Evolutionary conservation across 2,888 invertebrate species (phyloP).

Genomic region (Gibbula magus): DNA sequence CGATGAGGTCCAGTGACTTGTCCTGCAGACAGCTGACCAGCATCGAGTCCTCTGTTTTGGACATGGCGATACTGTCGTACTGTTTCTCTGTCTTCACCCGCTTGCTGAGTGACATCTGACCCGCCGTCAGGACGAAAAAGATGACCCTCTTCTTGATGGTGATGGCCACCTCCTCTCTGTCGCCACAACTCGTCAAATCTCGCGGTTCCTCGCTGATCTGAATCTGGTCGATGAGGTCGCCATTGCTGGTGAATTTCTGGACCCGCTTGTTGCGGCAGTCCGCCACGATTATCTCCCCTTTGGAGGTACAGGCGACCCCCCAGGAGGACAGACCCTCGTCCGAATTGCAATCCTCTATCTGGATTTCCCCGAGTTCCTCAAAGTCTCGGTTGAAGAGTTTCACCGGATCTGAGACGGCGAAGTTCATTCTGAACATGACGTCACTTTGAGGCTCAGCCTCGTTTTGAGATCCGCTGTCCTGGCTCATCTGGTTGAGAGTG

Average conservation of each 20-base stretch:
- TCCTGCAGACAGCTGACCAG: conserved; percentile 57
- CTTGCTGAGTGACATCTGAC: conserved; percentile 50
- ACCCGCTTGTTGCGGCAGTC: conserved; percentile 63
- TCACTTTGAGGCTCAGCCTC: conserved; percentile 21
- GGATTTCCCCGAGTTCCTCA: conserved; percentile 40
- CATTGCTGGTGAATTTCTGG: conserved; percentile 64
- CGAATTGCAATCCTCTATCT: conserved; percentile 52
- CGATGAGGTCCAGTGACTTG: conserved; percentile 57
- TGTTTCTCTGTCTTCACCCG: conserved; percentile 60
- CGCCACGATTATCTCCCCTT: conserved; percentile 65
- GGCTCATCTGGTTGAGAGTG: conserved; percentile 46
- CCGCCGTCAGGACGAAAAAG: conserved; percentile 54
- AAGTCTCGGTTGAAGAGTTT: conserved; percentile 46
- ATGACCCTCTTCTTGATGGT: conserved; percentile 59
- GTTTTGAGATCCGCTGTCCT: not conserved
- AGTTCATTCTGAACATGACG: conserved; percentile 34
- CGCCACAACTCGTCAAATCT: conserved; percentile 59
- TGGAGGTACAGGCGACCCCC: conserved; percentile 62
- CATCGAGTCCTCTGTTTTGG: conserved; percentile 43
- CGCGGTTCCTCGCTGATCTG: conserved; percentile 65
- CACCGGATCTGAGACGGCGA: conserved; percentile 44
- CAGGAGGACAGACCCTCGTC: conserved; percentile 58
- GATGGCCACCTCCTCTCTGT: conserved; percentile 61
- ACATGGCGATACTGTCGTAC: conserved; percentile 62
- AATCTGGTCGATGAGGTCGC: conserved; percentile 64